Percentiles rank a stretch among this genome's conserved stretches.
Conservation (phyloP, 2,797 vertebrate species). For the Pipistrellus pygmaeus region DNA sequence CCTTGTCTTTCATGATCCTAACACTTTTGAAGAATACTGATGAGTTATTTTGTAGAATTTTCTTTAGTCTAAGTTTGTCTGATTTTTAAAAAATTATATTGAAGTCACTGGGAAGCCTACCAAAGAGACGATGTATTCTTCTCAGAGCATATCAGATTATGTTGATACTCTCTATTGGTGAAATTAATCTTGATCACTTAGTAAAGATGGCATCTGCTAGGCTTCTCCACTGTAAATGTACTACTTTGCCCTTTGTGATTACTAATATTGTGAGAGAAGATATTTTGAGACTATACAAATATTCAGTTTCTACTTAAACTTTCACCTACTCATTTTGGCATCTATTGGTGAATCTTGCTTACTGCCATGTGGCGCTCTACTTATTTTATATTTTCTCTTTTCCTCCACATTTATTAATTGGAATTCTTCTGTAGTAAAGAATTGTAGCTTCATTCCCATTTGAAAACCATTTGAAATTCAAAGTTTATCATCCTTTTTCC, state of each 20-base stretch:
- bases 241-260: background rate
- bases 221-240: background rate
- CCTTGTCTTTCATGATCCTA: background rate
- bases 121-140: background rate
- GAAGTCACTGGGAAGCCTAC: background rate
- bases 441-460: background rate
- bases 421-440: background rate
- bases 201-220: background rate
- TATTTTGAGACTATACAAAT: background rate
- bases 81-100: background rate
- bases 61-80: background rate
- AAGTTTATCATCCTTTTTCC: background rate
- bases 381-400: conserved; percentile 22
- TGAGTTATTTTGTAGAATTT: conserved; percentile 31
- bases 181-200: background rate
- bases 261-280: conserved; percentile 14
- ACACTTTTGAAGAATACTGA: background rate
- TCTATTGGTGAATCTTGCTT: background rate
- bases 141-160: background rate
- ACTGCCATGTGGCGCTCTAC: background rate
- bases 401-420: conserved; percentile 1
- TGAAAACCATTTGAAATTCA: background rate
- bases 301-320: background rate
- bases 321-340: background rate
- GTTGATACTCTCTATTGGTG: background rate